phyloP scores from a whole-genome alignment of 2,797 vertebrate species.

The Cercopithecus mitis region DNA sequence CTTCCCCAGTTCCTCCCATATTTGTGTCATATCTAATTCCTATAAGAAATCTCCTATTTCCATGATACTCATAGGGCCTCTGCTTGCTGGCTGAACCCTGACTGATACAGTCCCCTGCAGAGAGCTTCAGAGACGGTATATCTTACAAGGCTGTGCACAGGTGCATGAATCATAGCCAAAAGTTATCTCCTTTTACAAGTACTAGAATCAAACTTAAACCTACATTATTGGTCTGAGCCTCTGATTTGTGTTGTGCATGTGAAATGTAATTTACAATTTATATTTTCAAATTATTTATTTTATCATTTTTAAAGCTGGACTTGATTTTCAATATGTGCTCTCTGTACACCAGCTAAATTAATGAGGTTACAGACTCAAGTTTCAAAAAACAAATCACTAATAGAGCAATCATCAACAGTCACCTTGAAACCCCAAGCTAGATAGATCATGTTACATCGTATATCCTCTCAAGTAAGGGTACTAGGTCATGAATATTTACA shows the following conservation, averaged over 20 bases:
- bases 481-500: slow-evolving; percentile 25
- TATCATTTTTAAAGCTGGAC: slow-evolving; percentile 52
- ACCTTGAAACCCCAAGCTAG: slow-evolving; percentile 18
- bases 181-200: neutral
- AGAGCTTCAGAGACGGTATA: neutral
- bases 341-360: slow-evolving; percentile 44
- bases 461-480: neutral
- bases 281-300: slow-evolving; percentile 30
- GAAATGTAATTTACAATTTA: slow-evolving; percentile 24
- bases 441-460: neutral
- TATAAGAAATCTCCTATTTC: neutral
- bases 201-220: slow-evolving; percentile 22
- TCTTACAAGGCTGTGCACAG: neutral
- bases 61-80: neutral
- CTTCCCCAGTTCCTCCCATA: neutral
- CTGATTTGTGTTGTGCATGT: neutral
- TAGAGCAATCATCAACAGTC: neutral
- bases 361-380: neutral
- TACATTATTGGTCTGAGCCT: neutral
- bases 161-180: neutral
- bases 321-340: slow-evolving; percentile 32
- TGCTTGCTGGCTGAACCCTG: neutral
- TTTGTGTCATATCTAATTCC: neutral
- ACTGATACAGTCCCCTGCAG: neutral
- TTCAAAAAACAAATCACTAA: slow-evolving; percentile 41